Base-by-base conservation (phyloP, 1,140 invertebrate species). In the Calosoma granatense region DNA sequence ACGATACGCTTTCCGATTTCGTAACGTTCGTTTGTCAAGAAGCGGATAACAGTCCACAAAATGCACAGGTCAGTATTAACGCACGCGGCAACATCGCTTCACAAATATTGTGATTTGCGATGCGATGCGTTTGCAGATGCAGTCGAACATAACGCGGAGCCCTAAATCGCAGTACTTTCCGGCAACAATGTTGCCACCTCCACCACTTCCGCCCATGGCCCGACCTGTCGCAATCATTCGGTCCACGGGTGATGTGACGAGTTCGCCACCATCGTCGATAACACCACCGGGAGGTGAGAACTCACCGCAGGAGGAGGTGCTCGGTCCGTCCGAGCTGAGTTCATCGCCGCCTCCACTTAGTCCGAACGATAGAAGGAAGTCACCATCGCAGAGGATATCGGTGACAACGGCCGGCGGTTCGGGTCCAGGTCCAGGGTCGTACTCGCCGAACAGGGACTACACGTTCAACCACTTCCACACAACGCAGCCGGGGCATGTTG, bases 1-100 rank as follows among this genome's bases (percentile, higher is more conserved):
- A 93, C 71, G 93, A 96, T 72, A 93, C 90, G 0, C 83, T 97
- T 56, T 90, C 92, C 0, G 94, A 97, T 73, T 97, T 96, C 75
- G 94, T 97, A 23, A 96, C 92, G 23, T 91, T 97, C 66, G 94
- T 97, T 47, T 97, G 93, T 70, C 92, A 96, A 75, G 93, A 96
- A 74, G 86, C 88, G 41, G 87, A 90, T 64, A 86, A 87, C 62
- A 86, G 85, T 63, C 85, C 88, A 58, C 85, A 87, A 73, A 80
- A 83, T 67, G 77, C 85, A 68, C 88, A 90, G 82, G 88, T 89
- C 78, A 71, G 67, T 72, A n/a, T 26, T 15, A n/a, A 2, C 19
- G 12, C 6, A 51, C 15, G 6, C 12, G 12, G 19, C 4, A 51
- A 6, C 4, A 19, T n/a, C n/a, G n/a, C n/a, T n/a, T n/a, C n/a